These are phyloP conservation scores for Brachionus rubens DNA, from an alignment of 1,140 invertebrate species.

Conservation along the genomic window DNA sequence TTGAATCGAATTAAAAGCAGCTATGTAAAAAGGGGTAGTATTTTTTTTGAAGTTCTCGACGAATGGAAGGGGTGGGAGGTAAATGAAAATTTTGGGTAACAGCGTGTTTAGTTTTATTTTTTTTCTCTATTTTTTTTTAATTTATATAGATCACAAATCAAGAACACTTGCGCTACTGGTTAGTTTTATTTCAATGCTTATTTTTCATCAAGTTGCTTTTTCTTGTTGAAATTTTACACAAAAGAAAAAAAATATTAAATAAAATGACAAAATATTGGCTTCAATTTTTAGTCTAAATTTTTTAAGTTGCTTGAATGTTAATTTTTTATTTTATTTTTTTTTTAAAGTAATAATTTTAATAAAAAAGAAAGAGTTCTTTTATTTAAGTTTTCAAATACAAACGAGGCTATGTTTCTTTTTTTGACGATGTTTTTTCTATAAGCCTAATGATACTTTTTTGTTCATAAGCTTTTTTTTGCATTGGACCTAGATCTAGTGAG, in stretches of 20 bases:
- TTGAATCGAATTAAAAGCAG: background rate
- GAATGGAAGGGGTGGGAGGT: constrained; percentile 19
- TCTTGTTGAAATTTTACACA: background rate
- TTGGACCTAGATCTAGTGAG: too few relatives aligned
- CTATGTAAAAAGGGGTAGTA: constrained; percentile 20
- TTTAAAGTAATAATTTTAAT: too few relatives aligned
- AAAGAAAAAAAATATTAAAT: background rate
- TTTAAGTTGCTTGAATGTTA: too few relatives aligned
- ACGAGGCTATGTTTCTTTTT: too few relatives aligned
- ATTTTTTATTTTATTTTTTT: too few relatives aligned
- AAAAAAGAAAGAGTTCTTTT: too few relatives aligned
- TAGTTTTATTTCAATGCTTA: background rate
- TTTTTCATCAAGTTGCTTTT: background rate
- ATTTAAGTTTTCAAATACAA: too few relatives aligned
- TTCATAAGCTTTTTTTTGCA: too few relatives aligned
- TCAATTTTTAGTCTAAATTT: background rate
- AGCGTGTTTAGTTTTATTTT: constrained; percentile 8
- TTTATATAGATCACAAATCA: constrained; percentile 30
- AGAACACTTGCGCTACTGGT: constrained; percentile 3
- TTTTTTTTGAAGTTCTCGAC: too few relatives aligned
- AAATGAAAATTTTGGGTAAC: constrained; percentile 25
- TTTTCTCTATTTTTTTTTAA: background rate
- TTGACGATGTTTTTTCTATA: too few relatives aligned
- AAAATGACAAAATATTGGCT: constrained; percentile 41
- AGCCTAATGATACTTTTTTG: too few relatives aligned